Conservation (phyloP, 2,113 vertebrate species). For the Hippocampus abdominalis region DNA sequence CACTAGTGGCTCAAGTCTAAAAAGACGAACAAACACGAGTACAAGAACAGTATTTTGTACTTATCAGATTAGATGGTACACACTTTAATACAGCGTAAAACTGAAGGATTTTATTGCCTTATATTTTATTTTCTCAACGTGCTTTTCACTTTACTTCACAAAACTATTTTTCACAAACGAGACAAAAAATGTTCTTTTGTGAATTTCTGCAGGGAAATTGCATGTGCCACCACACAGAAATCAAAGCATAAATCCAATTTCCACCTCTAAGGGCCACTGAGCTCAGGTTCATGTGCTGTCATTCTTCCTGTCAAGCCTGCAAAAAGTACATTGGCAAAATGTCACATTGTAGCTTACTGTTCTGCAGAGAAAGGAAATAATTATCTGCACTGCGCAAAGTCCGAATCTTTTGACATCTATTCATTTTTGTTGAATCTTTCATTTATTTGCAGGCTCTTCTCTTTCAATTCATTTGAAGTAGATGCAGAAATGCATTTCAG, state of each 20-base stretch:
- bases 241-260: constrained; percentile 32
- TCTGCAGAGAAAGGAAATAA: constrained; percentile 10
- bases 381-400: not conserved
- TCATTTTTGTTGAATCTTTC: not conserved
- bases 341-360: constrained; percentile 11
- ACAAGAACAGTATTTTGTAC: too few species aligned
- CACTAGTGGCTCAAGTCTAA: too few species aligned
- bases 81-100: not conserved
- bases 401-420: not conserved
- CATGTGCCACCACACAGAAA: constrained; percentile 29
- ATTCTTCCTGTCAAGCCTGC: constrained; percentile 12
- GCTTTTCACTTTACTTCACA: not conserved
- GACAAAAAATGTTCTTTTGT: not conserved
- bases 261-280: constrained; percentile 20
- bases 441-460: not conserved
- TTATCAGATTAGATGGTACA: too few species aligned
- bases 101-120: not conserved
- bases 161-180: not conserved
- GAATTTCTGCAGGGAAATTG: constrained; percentile 2
- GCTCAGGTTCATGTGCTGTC: constrained; percentile 30
- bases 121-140: not conserved
- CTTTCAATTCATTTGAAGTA: not conserved
- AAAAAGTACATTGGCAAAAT: constrained; percentile 20
- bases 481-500: not conserved
- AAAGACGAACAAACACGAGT: too few species aligned